These are phyloP conservation scores for Mixornis gularis DNA, from an alignment of 2,113 vertebrate genomes.

Conservation along the genomic window DNA sequence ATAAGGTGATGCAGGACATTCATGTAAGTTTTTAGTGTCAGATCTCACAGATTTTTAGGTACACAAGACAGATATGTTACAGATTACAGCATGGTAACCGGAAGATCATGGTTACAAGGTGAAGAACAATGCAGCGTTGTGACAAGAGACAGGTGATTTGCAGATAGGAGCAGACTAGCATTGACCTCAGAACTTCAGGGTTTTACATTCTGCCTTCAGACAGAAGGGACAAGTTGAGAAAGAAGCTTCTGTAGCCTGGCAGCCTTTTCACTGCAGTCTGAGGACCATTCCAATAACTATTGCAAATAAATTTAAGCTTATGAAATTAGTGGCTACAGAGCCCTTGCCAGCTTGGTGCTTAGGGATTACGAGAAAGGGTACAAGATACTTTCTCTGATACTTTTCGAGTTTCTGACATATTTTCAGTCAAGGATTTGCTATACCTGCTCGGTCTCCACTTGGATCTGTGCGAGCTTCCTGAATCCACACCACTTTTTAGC, in stretches of 20 bases:
- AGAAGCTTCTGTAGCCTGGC: not conserved
- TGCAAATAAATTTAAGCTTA: not conserved
- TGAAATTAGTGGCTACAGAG: not conserved
- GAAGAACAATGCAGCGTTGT: not conserved
- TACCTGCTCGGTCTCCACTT: not conserved
- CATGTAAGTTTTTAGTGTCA: not conserved
- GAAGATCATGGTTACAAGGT: fast-evolving
- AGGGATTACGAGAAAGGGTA: not conserved
- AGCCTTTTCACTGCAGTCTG: not conserved
- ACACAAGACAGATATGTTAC: fast-evolving
- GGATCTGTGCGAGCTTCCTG: not conserved
- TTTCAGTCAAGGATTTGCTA: not conserved
- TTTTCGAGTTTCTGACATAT: not conserved
- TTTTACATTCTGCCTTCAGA: not conserved
- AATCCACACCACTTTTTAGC: not conserved
- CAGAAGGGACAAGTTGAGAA: not conserved
- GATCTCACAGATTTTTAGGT: not conserved
- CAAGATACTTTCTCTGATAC: not conserved
- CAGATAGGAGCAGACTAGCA: not conserved
- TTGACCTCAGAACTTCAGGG: not conserved
- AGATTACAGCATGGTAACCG: not conserved
- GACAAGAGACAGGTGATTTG: not conserved
- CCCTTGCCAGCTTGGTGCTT: not conserved
- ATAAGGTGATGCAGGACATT: fast-evolving
- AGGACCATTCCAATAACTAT: not conserved